phyloP scores from a whole-genome alignment of 2,888 invertebrate genomes.

The Eristalis tenax region DNA sequence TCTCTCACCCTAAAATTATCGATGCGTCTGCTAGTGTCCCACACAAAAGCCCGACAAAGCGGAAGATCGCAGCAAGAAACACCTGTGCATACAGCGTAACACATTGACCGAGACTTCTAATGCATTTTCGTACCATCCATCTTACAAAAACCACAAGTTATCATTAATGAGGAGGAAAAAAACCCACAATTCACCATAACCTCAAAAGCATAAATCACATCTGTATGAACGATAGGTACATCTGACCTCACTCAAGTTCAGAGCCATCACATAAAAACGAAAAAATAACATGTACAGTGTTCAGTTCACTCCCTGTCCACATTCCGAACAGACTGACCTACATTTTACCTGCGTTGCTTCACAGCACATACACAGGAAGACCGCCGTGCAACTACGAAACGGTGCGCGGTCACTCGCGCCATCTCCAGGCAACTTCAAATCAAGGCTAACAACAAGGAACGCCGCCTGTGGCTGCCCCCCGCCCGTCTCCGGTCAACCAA shows the following conservation, averaged over 20 bases:
- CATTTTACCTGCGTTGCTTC: background rate
- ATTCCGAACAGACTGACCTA: background rate
- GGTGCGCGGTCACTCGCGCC: background rate
- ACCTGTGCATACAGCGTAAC: background rate
- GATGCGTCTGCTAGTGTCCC: background rate
- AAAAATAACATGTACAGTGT: background rate
- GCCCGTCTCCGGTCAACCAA: background rate
- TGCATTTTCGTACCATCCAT: background rate
- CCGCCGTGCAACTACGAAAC: background rate
- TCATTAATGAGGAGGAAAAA: background rate
- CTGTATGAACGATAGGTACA: background rate
- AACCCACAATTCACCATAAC: background rate
- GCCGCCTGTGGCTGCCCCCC: background rate
- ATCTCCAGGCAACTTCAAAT: slow-evolving; percentile 4
- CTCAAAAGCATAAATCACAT: background rate
- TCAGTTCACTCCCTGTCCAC: background rate
- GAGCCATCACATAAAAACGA: background rate
- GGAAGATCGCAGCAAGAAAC: background rate
- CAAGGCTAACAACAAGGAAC: slow-evolving; percentile 9
- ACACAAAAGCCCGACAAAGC: background rate
- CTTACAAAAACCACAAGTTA: background rate
- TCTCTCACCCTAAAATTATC: background rate
- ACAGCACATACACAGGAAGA: background rate
- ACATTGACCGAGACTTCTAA: background rate
- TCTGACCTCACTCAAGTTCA: background rate